A percentile compares a stretch with the other conserved stretches of the same genome.
Evolutionary conservation across 2,888 invertebrate genomes (phyloP).

Genomic region (Taphrorychus bicolor): DNA sequence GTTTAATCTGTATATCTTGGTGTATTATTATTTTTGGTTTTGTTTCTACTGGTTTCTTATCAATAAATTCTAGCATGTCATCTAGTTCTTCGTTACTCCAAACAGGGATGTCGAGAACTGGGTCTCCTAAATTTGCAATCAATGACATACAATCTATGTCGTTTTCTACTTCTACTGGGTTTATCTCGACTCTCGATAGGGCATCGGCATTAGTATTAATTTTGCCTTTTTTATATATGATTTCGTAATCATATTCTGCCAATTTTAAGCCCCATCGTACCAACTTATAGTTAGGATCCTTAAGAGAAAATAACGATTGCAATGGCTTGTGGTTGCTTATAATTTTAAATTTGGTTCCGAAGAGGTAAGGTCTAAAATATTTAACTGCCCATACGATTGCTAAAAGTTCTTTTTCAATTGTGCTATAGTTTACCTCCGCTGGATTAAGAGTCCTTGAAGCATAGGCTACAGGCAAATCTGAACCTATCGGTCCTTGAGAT

Average conservation of each 20-base stretch:
- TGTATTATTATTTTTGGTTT: too few relatives aligned
- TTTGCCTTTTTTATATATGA: slow-evolving; percentile 34
- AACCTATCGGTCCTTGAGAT: slow-evolving; percentile 29
- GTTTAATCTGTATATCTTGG: too few relatives aligned
- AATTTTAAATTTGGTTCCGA: slow-evolving; percentile 32
- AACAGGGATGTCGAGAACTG: too few relatives aligned
- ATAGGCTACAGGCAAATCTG: slow-evolving; percentile 30
- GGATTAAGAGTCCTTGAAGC: slow-evolving; percentile 20
- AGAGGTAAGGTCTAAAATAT: slow-evolving; percentile 41
- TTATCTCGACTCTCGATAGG: slow-evolving; percentile 7
- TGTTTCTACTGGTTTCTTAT: too few relatives aligned
- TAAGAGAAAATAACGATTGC: slow-evolving; percentile 32
- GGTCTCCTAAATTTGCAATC: too few relatives aligned
- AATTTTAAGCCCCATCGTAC: slow-evolving; percentile 35
- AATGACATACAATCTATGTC: too few relatives aligned
- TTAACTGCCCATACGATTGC: slow-evolving; percentile 28
- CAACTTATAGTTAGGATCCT: slow-evolving; percentile 37
- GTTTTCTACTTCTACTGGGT: background rate
- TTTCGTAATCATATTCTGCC: slow-evolving; percentile 35
- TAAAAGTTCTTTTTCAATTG: slow-evolving; percentile 29
- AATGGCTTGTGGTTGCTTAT: slow-evolving; percentile 36
- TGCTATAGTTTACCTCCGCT: slow-evolving; percentile 21
- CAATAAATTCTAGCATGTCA: too few relatives aligned
- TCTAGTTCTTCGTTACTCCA: too few relatives aligned
- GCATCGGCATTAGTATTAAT: slow-evolving; percentile 29